Evolutionary conservation across 2,113 vertebrate genomes (phyloP).

Genomic region (Hydropotes inermis): DNA sequence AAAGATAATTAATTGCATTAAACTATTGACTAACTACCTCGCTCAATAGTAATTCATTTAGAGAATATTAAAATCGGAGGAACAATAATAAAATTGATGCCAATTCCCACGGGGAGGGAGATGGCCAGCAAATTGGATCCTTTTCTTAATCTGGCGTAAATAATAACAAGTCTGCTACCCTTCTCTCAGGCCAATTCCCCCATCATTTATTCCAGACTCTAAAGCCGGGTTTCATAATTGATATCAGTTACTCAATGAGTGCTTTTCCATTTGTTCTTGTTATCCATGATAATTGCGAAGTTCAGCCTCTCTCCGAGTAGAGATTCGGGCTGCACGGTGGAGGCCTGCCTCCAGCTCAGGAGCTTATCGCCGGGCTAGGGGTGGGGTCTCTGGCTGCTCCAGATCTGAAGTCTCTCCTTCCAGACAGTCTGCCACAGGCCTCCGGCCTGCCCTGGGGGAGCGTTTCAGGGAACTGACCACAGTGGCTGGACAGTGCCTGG

Average conservation of each 20-base stretch:
- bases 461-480: accelerated
- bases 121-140: constrained; percentile 89
- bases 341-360: background rate
- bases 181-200: constrained; percentile 84
- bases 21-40: constrained; percentile 89
- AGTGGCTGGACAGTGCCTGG: background rate
- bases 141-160: constrained; percentile 92
- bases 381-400: background rate
- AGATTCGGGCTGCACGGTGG: background rate
- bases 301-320: constrained; percentile 54
- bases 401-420: accelerated
- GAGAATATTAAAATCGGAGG: constrained; percentile 88
- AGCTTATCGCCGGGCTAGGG: accelerated
- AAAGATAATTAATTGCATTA: constrained; percentile 89
- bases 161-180: constrained; percentile 86
- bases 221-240: constrained; percentile 85
- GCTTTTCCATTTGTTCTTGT: constrained; percentile 81
- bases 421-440: background rate
- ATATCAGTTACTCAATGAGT: constrained; percentile 85
- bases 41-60: constrained; percentile 87
- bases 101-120: constrained; percentile 85
- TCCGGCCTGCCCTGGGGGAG: background rate
- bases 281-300: constrained; percentile 80
- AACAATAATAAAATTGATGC: constrained; percentile 90
- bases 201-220: constrained; percentile 87